A percentile compares a stretch with the other conserved stretches of the same genome.
Conservation (phyloP, 2,797 vertebrate species). For the Zenarchopterus dispar region DNA sequence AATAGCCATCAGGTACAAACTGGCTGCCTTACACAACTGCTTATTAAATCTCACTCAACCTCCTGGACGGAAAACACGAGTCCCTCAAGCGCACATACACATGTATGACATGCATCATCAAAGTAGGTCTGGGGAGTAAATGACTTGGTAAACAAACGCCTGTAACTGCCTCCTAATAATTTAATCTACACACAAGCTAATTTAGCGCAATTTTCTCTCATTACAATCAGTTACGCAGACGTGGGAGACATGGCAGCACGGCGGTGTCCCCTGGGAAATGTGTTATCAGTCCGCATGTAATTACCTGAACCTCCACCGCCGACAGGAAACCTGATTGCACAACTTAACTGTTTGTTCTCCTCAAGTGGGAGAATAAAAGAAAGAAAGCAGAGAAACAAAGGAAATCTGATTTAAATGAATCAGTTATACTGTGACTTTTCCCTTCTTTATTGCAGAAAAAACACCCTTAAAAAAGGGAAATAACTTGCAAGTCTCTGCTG, state of each 20-base stretch:
- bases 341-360: neutral
- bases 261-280: conserved; percentile 34
- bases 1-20: conserved; percentile 67
- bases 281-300: conserved; percentile 38
- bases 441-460: neutral
- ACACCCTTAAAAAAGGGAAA: neutral
- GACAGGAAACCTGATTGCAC: conserved; percentile 17
- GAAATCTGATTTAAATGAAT: neutral
- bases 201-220: conserved; percentile 60
- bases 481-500: neutral
- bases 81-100: neutral
- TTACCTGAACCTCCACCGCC: conserved; percentile 19
- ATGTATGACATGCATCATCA: conserved; percentile 2
- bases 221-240: conserved; percentile 59
- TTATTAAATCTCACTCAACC: neutral
- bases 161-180: conserved; percentile 22
- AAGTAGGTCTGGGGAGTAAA: conserved; percentile 17
- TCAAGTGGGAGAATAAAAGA: neutral
- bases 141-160: conserved; percentile 28
- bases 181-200: conserved; percentile 41
- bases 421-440: no score
- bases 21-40: conserved; percentile 37
- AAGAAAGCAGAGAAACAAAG: neutral
- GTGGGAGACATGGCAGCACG: conserved; percentile 23
- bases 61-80: conserved; percentile 35